Evolutionary conservation across 1,140 invertebrate genomes (phyloP).

Genomic region (Orchesella cincta): DNA sequence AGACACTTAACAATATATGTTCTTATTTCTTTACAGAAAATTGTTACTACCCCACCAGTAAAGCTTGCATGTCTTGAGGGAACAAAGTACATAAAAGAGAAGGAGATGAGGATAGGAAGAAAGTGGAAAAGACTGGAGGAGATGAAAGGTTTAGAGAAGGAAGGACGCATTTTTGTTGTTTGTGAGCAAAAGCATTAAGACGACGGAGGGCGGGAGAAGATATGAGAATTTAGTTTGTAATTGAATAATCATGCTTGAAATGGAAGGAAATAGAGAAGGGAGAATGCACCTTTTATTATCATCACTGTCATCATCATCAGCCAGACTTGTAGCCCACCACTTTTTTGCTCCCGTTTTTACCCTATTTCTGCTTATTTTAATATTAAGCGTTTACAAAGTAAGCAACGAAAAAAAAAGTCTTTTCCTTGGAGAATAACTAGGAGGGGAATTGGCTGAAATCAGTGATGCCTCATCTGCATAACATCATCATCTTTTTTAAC

Average conservation of each 20-base stretch:
- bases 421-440: no score
- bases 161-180: background rate
- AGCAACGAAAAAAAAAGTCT: no score
- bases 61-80: conserved; percentile 1
- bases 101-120: background rate
- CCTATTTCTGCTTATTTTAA: background rate
- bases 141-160: background rate
- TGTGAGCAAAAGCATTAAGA: background rate
- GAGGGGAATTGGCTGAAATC: no score
- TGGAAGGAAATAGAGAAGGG: background rate
- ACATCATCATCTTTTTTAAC: no score
- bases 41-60: background rate
- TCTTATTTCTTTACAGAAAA: background rate
- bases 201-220: background rate
- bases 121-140: background rate
- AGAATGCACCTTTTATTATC: background rate
- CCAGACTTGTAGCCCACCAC: background rate
- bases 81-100: conserved; percentile 1
- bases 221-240: background rate
- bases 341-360: background rate
- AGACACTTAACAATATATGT: no score
- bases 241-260: conserved; percentile 25
- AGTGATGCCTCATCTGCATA: no score
- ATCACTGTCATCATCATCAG: background rate
- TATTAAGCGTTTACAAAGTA: background rate